phyloP scores from a whole-genome alignment of 1,140 invertebrate species.

The Anastatus disparis region DNA sequence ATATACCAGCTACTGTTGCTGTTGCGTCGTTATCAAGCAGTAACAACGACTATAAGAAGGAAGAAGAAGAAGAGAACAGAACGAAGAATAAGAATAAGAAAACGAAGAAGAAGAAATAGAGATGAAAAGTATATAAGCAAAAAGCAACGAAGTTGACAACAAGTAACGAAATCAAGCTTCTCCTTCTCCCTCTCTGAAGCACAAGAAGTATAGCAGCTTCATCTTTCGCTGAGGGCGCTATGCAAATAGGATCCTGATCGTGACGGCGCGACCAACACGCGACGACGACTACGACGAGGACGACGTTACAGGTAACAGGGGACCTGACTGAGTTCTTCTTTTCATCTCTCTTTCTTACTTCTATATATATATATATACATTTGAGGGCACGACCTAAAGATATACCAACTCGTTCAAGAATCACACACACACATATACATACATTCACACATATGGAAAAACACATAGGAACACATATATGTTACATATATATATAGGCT shows the following conservation, averaged over 20 bases:
- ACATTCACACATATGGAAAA: too few species aligned
- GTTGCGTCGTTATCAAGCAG: background rate
- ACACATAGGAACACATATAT: too few species aligned
- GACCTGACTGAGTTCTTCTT: conserved; percentile 40
- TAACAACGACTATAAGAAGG: background rate
- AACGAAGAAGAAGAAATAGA: conserved; percentile 5
- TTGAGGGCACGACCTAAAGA: conserved; percentile 47
- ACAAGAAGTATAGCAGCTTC: conserved; percentile 42
- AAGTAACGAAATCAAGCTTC: too few species aligned
- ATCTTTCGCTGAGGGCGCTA: conserved; percentile 52
- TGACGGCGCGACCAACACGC: conserved; percentile 51
- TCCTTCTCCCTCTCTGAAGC: too few species aligned
- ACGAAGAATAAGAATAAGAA: conserved; percentile 15
- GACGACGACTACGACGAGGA: conserved; percentile 41
- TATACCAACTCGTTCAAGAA: background rate
- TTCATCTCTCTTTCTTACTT: background rate
- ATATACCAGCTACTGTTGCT: background rate
- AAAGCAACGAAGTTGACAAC: background rate
- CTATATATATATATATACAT: background rate
- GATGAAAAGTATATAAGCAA: background rate
- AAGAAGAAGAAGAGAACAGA: background rate
- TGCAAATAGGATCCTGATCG: conserved; percentile 59
- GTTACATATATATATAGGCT: too few species aligned
- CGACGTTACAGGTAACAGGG: conserved; percentile 20
- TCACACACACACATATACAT: background rate